These are phyloP conservation scores for Actinostola sp. DNA, from an alignment of 92 coral and sea anemone species.

Conservation along the genomic window DNA sequence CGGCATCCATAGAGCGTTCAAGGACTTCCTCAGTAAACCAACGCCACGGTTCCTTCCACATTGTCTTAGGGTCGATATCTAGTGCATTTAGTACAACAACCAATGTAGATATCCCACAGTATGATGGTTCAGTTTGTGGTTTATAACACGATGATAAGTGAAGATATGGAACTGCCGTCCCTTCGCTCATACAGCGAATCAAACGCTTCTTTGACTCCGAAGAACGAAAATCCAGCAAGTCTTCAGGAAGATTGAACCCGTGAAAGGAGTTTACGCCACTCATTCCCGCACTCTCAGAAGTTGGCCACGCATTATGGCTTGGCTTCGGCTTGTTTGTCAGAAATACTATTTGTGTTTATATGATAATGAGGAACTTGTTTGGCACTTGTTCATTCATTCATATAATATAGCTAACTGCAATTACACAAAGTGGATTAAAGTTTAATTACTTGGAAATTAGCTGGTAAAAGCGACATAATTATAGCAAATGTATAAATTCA, in stretches of 20 bases:
- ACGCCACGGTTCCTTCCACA: slow-evolving; percentile 93
- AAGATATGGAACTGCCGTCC: slow-evolving; percentile 73
- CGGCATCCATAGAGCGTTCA: slow-evolving; percentile 53
- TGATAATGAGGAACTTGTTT: neutral
- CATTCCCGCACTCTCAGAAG: neutral
- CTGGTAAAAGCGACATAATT: too few species aligned
- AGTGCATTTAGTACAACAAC: slow-evolving; percentile 83
- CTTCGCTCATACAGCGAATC: slow-evolving; percentile 66
- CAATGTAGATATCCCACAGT: slow-evolving; percentile 84
- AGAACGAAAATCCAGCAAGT: slow-evolving; percentile 76
- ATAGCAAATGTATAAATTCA: too few species aligned
- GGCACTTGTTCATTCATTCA: neutral
- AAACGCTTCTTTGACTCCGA: slow-evolving; percentile 76
- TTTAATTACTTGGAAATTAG: too few species aligned
- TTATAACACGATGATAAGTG: slow-evolving; percentile 78
- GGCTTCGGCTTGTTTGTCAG: too few species aligned
- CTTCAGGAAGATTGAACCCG: slow-evolving; percentile 60
- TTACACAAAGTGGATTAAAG: too few species aligned
- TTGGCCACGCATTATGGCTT: too few species aligned
- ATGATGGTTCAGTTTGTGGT: slow-evolving; percentile 85
- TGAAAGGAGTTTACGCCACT: slow-evolving; percentile 40
- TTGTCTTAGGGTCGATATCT: slow-evolving; percentile 76
- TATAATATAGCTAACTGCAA: neutral
- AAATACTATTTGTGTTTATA: too few species aligned
- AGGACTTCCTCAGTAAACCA: slow-evolving; percentile 92